Conservation (phyloP, 1,140 invertebrate genomes). For the Monomorium pharaonis region DNA sequence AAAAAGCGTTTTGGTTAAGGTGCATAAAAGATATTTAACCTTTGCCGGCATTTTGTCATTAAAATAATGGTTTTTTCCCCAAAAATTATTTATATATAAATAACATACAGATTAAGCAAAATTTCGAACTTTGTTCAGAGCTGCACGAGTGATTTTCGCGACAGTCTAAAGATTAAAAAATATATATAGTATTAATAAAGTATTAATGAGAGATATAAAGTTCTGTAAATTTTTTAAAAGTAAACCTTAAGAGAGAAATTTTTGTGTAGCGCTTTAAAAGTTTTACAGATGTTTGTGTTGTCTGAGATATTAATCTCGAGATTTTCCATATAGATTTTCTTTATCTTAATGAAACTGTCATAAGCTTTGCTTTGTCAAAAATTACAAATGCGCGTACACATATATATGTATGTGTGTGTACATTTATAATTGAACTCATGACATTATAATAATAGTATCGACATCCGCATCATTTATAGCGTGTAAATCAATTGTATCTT, state of each 20-base stretch:
- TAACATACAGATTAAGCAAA: no score
- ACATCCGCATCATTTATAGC: neutral
- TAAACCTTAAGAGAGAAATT: neutral
- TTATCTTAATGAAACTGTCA: neutral
- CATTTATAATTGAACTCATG: neutral
- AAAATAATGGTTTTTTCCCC: no score
- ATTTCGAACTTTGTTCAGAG: no score
- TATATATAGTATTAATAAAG: neutral
- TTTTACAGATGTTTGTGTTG: constrained; percentile 18
- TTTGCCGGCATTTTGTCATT: no score
- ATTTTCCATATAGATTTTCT: neutral
- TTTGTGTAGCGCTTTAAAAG: neutral
- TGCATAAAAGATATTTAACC: neutral
- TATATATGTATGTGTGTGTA: neutral
- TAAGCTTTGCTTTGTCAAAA: constrained; percentile 8
- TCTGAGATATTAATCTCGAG: constrained; percentile 6
- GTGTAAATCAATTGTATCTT: constrained; percentile 24
- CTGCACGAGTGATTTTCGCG: no score
- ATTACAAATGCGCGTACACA: neutral
- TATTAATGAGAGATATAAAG: neutral
- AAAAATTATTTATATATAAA: no score
- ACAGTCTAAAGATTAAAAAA: no score
- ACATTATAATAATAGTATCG: neutral
- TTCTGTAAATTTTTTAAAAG: neutral
- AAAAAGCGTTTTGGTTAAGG: neutral